Conservation (phyloP, 2,797 vertebrate genomes). For the Hapalemur alaotrensis region DNA sequence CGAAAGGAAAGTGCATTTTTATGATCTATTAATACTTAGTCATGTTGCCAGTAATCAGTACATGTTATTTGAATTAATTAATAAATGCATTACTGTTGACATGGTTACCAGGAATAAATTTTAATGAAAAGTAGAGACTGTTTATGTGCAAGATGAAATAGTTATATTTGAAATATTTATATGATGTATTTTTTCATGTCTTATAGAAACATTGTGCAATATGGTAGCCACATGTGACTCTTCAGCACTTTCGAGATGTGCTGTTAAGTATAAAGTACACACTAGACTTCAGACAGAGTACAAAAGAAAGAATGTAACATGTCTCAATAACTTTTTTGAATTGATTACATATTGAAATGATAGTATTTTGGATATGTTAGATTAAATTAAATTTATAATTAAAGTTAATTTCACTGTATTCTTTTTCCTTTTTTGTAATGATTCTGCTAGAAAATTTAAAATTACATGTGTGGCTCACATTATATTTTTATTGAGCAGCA, state of each 20-base stretch:
- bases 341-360: slow-evolving; percentile 1
- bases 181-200: not conserved
- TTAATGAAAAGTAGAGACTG: not conserved
- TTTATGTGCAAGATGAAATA: not conserved
- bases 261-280: not conserved
- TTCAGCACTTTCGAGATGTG: not conserved
- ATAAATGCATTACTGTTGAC: slow-evolving; percentile 31
- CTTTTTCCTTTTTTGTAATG: not conserved
- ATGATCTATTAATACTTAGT: not conserved
- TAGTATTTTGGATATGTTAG: slow-evolving; percentile 15
- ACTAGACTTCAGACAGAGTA: not conserved
- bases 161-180: slow-evolving; percentile 18
- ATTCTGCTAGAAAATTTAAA: not conserved
- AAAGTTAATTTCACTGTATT: not conserved
- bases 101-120: slow-evolving; percentile 12
- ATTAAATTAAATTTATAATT: slow-evolving; percentile 10
- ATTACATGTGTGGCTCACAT: not conserved
- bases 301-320: not conserved
- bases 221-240: not conserved
- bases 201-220: not conserved
- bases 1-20: not conserved
- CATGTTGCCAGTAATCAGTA: not conserved
- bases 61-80: slow-evolving; percentile 10
- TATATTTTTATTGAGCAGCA: slow-evolving; percentile 33
- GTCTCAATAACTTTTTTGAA: not conserved